Percentiles rank a stretch among this genome's conserved stretches.
These are phyloP conservation scores for Pheosia tremula DNA, from an alignment of 2,888 invertebrate species.

Conservation along the genomic window DNA sequence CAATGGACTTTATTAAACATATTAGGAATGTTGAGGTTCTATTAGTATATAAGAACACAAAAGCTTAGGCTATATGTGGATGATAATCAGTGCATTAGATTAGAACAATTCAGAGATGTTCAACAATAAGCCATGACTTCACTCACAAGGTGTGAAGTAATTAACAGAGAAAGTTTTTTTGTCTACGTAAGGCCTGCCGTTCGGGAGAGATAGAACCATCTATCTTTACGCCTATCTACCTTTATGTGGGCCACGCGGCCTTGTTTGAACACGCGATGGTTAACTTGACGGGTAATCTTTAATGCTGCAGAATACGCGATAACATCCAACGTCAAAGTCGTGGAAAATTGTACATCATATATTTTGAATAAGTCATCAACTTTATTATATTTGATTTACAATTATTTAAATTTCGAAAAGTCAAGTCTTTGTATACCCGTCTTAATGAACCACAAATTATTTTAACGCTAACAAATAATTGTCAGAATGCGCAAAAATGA, in stretches of 20 bases:
- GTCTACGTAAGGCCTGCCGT: slow-evolving; percentile 40
- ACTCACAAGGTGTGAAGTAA: slow-evolving; percentile 41
- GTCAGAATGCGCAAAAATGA: no score
- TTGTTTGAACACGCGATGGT: slow-evolving; percentile 57
- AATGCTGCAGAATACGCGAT: slow-evolving; percentile 38
- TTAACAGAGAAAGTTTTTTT: slow-evolving; percentile 52
- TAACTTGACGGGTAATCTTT: slow-evolving; percentile 45
- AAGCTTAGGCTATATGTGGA: not conserved
- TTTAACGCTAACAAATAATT: no score
- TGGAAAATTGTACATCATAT: no score
- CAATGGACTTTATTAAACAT: slow-evolving; percentile 10
- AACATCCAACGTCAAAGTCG: slow-evolving; percentile 15
- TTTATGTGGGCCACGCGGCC: slow-evolving; percentile 53
- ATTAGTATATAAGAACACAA: not conserved
- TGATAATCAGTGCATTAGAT: no score
- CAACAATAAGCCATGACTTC: slow-evolving; percentile 9
- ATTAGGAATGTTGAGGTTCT: not conserved
- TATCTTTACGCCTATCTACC: slow-evolving; percentile 48
- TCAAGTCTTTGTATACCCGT: no score
- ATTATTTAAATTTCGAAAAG: no score
- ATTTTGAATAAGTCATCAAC: no score
- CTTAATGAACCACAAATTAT: no score
- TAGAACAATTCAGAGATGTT: not conserved
- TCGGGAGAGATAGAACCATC: slow-evolving; percentile 46
- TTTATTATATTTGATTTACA: no score